phyloP scores from a whole-genome alignment of 2,113 vertebrate genomes.

The Tyrannus savana region DNA sequence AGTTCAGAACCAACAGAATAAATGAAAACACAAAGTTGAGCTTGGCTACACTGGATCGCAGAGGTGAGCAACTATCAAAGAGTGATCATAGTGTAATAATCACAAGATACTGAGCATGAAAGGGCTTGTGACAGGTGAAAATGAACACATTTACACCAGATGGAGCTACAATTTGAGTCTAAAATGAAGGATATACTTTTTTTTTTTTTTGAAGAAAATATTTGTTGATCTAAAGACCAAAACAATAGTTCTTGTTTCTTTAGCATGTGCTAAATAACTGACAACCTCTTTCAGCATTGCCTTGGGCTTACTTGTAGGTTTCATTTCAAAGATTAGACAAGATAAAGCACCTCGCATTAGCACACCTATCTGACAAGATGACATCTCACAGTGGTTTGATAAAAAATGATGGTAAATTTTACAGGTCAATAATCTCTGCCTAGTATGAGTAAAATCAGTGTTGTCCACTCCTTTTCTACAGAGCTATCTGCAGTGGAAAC shows the following conservation, averaged over 20 bases:
- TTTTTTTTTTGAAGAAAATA: neutral
- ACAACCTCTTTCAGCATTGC: neutral
- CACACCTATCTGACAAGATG: neutral
- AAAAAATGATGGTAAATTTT: conserved; percentile 13
- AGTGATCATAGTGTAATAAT: neutral
- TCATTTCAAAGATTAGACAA: neutral
- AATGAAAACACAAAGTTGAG: neutral
- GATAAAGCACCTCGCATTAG: neutral
- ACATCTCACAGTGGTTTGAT: neutral
- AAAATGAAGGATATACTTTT: conserved; percentile 15
- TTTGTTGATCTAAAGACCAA: neutral
- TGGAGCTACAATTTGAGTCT: conserved; percentile 10
- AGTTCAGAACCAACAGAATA: neutral
- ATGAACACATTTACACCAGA: neutral
- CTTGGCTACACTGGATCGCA: neutral
- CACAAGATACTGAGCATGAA: conserved; percentile 24
- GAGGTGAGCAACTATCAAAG: neutral
- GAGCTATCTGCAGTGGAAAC: neutral
- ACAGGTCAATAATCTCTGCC: conserved; percentile 26
- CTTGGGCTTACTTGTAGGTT: neutral
- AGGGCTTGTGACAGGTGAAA: neutral
- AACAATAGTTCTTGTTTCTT: neutral
- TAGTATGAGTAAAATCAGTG: neutral
- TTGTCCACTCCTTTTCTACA: neutral
- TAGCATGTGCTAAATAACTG: neutral